Evolutionary conservation across 2,113 vertebrate species (phyloP).

Genomic region (Bos taurus): DNA sequence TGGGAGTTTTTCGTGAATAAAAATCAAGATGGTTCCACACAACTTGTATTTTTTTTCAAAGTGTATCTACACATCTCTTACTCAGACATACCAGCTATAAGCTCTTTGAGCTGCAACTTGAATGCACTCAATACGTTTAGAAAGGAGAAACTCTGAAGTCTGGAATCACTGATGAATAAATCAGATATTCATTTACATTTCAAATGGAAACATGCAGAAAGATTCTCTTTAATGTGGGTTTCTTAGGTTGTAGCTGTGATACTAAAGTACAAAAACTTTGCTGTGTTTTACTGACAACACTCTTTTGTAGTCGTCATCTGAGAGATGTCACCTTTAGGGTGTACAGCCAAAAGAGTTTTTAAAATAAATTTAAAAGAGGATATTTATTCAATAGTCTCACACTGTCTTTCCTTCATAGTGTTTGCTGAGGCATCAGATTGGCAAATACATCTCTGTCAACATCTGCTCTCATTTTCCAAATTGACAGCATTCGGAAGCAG

Average conservation of each 20-base stretch:
- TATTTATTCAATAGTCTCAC: conserved; percentile 33
- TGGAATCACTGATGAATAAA: conserved; percentile 2
- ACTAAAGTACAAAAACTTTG: not conserved
- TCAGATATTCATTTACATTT: conserved; percentile 53
- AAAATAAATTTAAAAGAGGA: conserved; percentile 35
- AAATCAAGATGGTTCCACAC: not conserved
- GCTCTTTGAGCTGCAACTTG: not conserved
- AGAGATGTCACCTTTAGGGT: conserved; percentile 25
- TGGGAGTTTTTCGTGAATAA: not conserved
- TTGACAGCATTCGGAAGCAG: conserved; percentile 45
- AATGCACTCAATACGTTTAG: not conserved
- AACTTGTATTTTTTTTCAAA: not conserved
- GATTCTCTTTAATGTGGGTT: conserved; percentile 34
- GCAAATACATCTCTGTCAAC: conserved; percentile 68
- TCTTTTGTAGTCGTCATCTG: not conserved
- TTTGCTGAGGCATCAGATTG: conserved; percentile 55
- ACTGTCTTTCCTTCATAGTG: conserved; percentile 48
- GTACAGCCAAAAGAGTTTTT: conserved; percentile 3
- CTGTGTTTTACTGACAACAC: conserved; percentile 38
- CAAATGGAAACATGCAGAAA: not conserved
- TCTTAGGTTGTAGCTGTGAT: not conserved
- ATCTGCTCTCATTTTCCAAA: conserved; percentile 62
- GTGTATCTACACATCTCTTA: not conserved
- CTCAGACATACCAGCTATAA: not conserved
- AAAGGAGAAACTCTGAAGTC: conserved; percentile 3